Evolutionary conservation across 2,888 invertebrate genomes (phyloP), one percentile per base, ranked within the genome.

Genomic region (Epinotia bilunana): DNA sequence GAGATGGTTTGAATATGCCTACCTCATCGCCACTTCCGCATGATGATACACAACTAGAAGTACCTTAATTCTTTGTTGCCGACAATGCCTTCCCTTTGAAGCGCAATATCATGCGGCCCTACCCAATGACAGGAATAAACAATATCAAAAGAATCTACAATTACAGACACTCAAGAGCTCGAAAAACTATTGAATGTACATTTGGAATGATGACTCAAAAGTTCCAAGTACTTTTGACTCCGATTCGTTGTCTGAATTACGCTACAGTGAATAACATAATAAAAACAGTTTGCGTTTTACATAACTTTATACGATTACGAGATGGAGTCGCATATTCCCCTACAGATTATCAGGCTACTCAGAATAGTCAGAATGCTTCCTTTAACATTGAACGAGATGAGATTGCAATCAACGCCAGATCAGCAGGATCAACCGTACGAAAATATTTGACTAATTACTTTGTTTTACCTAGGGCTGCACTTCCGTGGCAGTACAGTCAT

Each of bases 141-240:
- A 78, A 76, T 65, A 53, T 73, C n/a, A 76, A 77, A 78, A 78
- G 75, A 75, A 73, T 77, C 23, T 78, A 67, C 63, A 78, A 78
- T 72, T 77, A 78, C 65, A 75, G 76, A 72, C 65, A 69, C 55
- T 53, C 57, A 61, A 53, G 77, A 68, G 76, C 58, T 61, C 69
- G 76, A 28, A 76, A 77, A 76, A 78, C 72, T 33, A 33, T 33
- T 33, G 76, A 78, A 55, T 78, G 78, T 73, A 64, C 65, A 62
- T 78, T 78, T 72, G 78, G 78, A 33, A 78, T 77, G 73, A 71
- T 78, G 78, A 63, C 76, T 61, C 72, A 76, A 67, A 78, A 78
- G 60, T 78, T 78, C 68, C 73, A 73, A 73, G 76, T 46, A 69
- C 33, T n/a, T 33, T 39, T 70, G 49, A 71, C 62, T 53, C 71